Base-by-base conservation (phyloP, 2,888 invertebrate genomes). In the Nemurella pictetii region DNA sequence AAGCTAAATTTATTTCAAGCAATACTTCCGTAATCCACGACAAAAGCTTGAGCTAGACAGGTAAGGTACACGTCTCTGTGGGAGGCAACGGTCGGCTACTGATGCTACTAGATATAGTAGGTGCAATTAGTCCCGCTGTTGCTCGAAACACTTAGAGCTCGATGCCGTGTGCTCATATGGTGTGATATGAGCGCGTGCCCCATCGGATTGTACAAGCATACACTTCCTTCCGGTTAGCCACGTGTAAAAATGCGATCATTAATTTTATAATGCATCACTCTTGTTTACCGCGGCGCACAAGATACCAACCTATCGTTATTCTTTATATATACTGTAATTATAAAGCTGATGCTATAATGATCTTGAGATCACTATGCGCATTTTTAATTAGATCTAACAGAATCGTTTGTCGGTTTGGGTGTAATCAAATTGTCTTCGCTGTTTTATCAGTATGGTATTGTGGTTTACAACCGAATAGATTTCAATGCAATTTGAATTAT, bases 191-290 rank as follows among this genome's bases (percentile, higher is more conserved):
- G 78, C 29, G 78, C 28, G 78, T 12, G 29, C 29, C n/a, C n/a
- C n/a, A n/a, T n/a, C n/a, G n/a, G 29, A 12, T 29, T 78, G 78
- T n/a, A 7, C 78, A 30, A 5, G 78, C 20, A 29, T 78, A 9
- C 28, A 78, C 78, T 78, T 78, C 78, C 78, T 78, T 78, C 78
- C 78, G 78, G 78, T 29, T 27, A 1, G 75, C 25, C 75, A 29
- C 75, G 75, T 75, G 75, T 3, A 28, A 75, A 28, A 29, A 78
- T 78, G 29, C 78, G 78, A 78, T 78, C 78, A 28, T 29, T 78
- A 78, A 55, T 55, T 55, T 55, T 55, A 55, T 55, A 55, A 55
- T 55, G 55, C 55, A 55, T 20, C 55, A 55, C 55, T 55, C 15
- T 55, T 55, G 55, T 12, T 55, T 55, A 20, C 15, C 55, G 55